These are phyloP conservation scores for Agonopterix subpropinquella DNA, from an alignment of 2,888 invertebrate species.

Conservation along the genomic window DNA sequence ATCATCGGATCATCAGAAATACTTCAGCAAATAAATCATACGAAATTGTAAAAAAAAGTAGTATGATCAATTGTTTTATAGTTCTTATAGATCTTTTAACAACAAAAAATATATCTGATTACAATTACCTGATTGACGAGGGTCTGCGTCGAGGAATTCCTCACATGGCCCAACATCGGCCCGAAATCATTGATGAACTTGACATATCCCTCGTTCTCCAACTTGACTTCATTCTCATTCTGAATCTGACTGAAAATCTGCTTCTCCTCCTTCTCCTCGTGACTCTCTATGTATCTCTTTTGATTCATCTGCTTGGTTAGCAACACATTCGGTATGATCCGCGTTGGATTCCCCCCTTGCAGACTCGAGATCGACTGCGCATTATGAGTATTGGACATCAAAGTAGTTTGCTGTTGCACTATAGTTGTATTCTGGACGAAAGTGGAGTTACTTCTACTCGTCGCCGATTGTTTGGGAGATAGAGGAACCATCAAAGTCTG, in stretches of 20 bases:
- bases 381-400: conserved; percentile 81
- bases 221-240: conserved; percentile 16
- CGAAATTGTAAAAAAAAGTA: too few relatives aligned
- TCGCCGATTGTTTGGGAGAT: conserved; percentile 75
- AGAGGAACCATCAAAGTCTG: conserved; percentile 84
- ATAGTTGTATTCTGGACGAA: conserved; percentile 91
- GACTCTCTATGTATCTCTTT: conserved; percentile 31
- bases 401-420: conserved; percentile 87
- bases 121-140: conserved; percentile 49
- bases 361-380: conserved; percentile 38
- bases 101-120: too few relatives aligned
- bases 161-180: conserved; percentile 28
- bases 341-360: conserved; percentile 47
- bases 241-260: conserved; percentile 8
- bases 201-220: conserved; percentile 31
- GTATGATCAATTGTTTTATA: too few relatives aligned
- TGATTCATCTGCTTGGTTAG: conserved; percentile 49
- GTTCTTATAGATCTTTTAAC: too few relatives aligned
- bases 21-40: too few relatives aligned
- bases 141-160: conserved; percentile 86
- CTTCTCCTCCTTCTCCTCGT: conserved; percentile 14
- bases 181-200: conserved; percentile 35
- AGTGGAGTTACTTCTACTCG: conserved; percentile 80
- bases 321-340: conserved; percentile 77
- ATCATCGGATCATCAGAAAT: too few relatives aligned